These are phyloP conservation scores for Chelonoidis abingdonii DNA, from an alignment of 2,113 vertebrate genomes.

Conservation along the genomic window DNA sequence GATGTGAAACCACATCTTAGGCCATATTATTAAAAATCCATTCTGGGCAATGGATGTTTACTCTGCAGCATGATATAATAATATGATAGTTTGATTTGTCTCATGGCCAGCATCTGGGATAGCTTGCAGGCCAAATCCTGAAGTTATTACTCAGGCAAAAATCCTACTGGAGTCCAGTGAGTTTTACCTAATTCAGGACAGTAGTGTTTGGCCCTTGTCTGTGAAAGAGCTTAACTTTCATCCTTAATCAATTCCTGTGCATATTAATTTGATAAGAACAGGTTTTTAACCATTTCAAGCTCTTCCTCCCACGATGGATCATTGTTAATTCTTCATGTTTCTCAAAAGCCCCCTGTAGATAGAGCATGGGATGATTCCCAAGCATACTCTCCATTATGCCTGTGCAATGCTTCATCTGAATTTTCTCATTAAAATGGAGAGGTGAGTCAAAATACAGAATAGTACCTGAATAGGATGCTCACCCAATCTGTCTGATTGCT, in stretches of 20 bases:
- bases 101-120: background rate
- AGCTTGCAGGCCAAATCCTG: background rate
- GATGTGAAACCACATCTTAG: background rate
- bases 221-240: background rate
- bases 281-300: conserved; percentile 9
- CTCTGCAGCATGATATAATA: background rate
- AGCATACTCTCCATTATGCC: background rate
- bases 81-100: background rate
- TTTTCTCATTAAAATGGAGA: background rate
- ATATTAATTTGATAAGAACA: conserved; percentile 27
- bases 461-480: background rate
- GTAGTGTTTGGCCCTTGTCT: background rate
- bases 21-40: background rate
- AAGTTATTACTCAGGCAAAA: background rate
- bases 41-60: background rate
- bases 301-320: background rate
- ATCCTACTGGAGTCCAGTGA: rapidly evolving
- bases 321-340: background rate
- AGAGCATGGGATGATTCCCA: background rate
- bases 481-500: background rate
- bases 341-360: background rate
- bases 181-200: background rate
- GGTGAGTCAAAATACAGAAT: conserved; percentile 9
- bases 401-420: background rate
- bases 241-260: background rate